Evolutionary conservation across 2,888 invertebrate species (phyloP).

Genomic region (Pediacus dermestoides): DNA sequence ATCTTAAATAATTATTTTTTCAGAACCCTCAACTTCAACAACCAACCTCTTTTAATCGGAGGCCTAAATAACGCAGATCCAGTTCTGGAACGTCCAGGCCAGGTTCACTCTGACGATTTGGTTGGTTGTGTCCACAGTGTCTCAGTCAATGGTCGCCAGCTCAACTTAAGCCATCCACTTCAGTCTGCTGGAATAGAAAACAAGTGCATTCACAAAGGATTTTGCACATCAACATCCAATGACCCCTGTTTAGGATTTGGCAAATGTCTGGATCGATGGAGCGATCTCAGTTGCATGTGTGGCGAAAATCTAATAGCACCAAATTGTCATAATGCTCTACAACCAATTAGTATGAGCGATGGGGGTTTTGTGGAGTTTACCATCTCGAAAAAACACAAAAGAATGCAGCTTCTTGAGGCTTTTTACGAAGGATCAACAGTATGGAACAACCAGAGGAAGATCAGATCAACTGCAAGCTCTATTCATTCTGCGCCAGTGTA

Average conservation of each 20-base stretch:
- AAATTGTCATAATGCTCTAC: slow-evolving; percentile 74
- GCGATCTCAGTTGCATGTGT: slow-evolving; percentile 67
- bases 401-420: slow-evolving; percentile 81
- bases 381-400: slow-evolving; percentile 77
- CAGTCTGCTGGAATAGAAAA: slow-evolving; percentile 68
- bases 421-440: slow-evolving; percentile 71
- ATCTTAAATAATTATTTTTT: too few relatives aligned
- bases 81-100: slow-evolving; percentile 82
- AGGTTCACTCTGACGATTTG: slow-evolving; percentile 88
- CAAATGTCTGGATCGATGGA: slow-evolving; percentile 83
- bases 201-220: slow-evolving; percentile 71
- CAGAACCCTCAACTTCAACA: slow-evolving; percentile 89
- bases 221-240: slow-evolving; percentile 54
- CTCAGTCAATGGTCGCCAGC: slow-evolving; percentile 76
- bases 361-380: slow-evolving; percentile 75
- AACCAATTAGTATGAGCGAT: slow-evolving; percentile 73
- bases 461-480: slow-evolving; percentile 23
- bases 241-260: slow-evolving; percentile 64
- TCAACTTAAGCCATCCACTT: slow-evolving; percentile 77
- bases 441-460: slow-evolving; percentile 54
- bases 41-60: slow-evolving; percentile 80
- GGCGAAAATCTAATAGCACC: slow-evolving; percentile 69
- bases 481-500: slow-evolving; percentile 9
- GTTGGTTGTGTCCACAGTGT: slow-evolving; percentile 93
- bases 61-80: slow-evolving; percentile 83